These are phyloP conservation scores for Mythimna vitellina DNA, from an alignment of 2,888 invertebrate genomes.

Conservation along the genomic window DNA sequence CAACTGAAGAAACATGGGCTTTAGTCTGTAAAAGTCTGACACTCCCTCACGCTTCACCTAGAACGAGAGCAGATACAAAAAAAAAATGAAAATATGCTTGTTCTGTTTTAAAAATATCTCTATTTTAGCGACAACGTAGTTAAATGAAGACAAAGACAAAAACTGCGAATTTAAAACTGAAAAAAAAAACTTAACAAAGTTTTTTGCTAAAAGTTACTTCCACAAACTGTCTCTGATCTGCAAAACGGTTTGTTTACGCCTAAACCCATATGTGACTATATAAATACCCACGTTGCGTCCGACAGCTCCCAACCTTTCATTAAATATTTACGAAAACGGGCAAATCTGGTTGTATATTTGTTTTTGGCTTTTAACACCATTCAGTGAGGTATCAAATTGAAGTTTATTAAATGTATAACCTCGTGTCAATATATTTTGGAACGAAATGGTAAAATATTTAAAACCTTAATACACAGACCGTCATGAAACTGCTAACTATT, in stretches of 20 bases:
- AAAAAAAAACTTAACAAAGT: background rate
- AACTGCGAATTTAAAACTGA: no score
- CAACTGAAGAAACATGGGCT: no score
- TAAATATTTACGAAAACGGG: slow-evolving; percentile 40
- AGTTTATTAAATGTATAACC: slow-evolving; percentile 15
- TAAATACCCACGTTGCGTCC: slow-evolving; percentile 22
- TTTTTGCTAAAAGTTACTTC: background rate
- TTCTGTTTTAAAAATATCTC: no score
- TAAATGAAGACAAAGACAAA: no score
- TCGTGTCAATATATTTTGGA: slow-evolving; percentile 8
- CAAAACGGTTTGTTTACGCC: slow-evolving; percentile 18
- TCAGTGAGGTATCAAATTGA: slow-evolving; percentile 23
- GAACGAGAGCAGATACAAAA: no score
- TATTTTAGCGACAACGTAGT: no score
- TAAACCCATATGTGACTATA: background rate
- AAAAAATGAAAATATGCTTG: no score
- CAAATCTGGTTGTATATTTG: slow-evolving; percentile 33
- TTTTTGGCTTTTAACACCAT: slow-evolving; percentile 23
- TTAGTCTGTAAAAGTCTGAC: no score
- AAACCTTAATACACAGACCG: no score
- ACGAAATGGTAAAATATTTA: background rate
- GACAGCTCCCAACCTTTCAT: slow-evolving; percentile 18
- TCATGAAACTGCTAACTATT: no score
- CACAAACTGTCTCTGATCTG: slow-evolving; percentile 1
- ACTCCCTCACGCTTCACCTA: no score